phyloP scores from a whole-genome alignment of 2,888 invertebrate species.

The Pheosia gnoma region DNA sequence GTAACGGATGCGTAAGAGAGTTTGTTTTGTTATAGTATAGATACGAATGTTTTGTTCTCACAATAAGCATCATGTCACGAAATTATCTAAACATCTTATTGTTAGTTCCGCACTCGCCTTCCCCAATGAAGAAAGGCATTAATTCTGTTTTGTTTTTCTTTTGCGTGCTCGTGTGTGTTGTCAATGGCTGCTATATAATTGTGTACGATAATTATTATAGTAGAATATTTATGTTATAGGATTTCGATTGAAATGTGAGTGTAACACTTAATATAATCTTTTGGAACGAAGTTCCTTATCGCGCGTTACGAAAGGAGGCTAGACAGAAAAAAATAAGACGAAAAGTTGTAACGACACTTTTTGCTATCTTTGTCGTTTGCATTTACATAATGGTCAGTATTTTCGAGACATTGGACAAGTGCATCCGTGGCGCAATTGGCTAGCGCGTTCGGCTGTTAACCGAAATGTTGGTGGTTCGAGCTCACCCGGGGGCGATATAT shows the following conservation, averaged over 20 bases:
- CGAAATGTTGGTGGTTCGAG: no score
- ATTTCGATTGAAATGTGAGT: constrained; percentile 37
- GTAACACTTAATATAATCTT: constrained; percentile 22
- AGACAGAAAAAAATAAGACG: no score
- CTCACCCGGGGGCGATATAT: no score
- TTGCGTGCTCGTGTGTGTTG: constrained; percentile 26
- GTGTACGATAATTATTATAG: not conserved
- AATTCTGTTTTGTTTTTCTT: constrained; percentile 28
- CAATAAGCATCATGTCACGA: constrained; percentile 11
- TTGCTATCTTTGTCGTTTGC: no score
- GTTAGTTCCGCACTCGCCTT: constrained; percentile 33
- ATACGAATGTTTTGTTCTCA: constrained; percentile 6
- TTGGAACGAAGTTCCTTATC: no score
- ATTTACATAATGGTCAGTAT: no score
- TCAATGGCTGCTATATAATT: not conserved
- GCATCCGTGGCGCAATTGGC: no score
- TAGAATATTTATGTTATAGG: constrained; percentile 36
- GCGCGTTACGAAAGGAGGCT: no score
- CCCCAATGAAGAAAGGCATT: constrained; percentile 25
- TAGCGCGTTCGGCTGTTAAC: no score
- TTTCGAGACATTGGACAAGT: no score
- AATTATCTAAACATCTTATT: constrained; percentile 13
- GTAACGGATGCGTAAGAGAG: no score
- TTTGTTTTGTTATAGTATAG: not conserved
- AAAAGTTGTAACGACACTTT: no score